Evolutionary conservation across 2,888 invertebrate species (phyloP).

Genomic region (Smittia sp.): DNA sequence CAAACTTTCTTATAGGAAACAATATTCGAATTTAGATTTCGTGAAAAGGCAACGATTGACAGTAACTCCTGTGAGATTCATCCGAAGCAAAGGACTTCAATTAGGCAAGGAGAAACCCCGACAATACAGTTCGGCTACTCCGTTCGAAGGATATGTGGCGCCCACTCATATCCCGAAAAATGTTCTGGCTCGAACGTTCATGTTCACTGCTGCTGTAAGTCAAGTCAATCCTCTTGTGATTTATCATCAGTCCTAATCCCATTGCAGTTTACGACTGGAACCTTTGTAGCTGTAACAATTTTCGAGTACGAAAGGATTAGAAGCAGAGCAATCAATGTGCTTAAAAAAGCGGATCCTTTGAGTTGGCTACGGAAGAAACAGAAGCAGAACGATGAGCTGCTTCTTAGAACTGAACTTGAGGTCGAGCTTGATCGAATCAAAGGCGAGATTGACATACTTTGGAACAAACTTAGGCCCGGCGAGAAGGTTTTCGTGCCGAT

Average conservation of each 20-base stretch:
- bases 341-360: slow-evolving; percentile 44
- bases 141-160: slow-evolving; percentile 38
- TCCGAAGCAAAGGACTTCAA: neutral
- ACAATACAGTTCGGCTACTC: slow-evolving; percentile 45
- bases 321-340: slow-evolving; percentile 27
- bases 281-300: slow-evolving; percentile 67
- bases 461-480: slow-evolving; percentile 69
- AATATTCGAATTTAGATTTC: slow-evolving; percentile 42
- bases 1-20: slow-evolving; percentile 13
- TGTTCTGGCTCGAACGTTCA: slow-evolving; percentile 47
- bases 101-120: neutral
- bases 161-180: slow-evolving; percentile 49
- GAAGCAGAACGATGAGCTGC: slow-evolving; percentile 43
- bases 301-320: slow-evolving; percentile 73
- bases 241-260: no score
- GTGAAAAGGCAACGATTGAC: neutral
- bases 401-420: slow-evolving; percentile 28
- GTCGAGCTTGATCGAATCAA: slow-evolving; percentile 36
- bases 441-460: slow-evolving; percentile 58
- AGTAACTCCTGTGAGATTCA: neutral
- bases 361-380: slow-evolving; percentile 54
- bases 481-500: slow-evolving; percentile 79
- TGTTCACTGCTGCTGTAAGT: slow-evolving; percentile 56
- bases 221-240: no score
- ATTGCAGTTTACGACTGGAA: slow-evolving; percentile 56